Base-by-base conservation (phyloP, 2,888 invertebrate species). In the Cheilosia urbana region DNA sequence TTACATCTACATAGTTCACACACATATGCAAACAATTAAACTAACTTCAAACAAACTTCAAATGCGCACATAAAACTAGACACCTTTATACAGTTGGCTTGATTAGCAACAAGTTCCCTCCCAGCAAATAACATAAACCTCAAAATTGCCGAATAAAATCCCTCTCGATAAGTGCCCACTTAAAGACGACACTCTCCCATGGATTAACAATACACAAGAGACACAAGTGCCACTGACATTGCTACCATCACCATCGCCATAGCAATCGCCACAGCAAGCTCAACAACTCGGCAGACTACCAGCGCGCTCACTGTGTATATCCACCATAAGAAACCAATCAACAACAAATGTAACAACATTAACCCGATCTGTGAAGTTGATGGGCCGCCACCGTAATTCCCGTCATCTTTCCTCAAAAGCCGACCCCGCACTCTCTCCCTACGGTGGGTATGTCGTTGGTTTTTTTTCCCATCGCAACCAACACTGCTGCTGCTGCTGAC, bases 311-410 rank as follows among this genome's bases (percentile, higher is more conserved):
- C 9, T 30, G 30, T 30, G 30, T 30, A 30, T 30, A 17, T 47
- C 47, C 68, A 69, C 73, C 75, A 76, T 80, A 80, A 80, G 85
- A 85, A 80, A 85, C 85, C 76, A 85, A 85, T 85, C 85, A 85
- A 81, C 81, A 81, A 80, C 80, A 85, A 81, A 85, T 85, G 81
- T 85, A 85, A 85, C 85, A 85, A 85, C 81, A 76, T 85, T 77
- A 85, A 72, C 85, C 81, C 81, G 72, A 81, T 85, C 85, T 81
- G 71, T 81, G 80, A 79, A 80, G 80, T 85, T 76, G 80, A 85
- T 80, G 80, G 76, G 27, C 68, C 66, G 81, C 85, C 76, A 81
- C 71, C 85, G 49, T 80, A 76, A 80, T 76, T 71, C 76, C 76
- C 80, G 73, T 79, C 83, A 71, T 80, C 84, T 65, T 66, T 80